Percentiles rank a stretch among this genome's conserved stretches.
phyloP scores from a whole-genome alignment of 2,888 invertebrate species.

The Pristionchus mayeri region DNA sequence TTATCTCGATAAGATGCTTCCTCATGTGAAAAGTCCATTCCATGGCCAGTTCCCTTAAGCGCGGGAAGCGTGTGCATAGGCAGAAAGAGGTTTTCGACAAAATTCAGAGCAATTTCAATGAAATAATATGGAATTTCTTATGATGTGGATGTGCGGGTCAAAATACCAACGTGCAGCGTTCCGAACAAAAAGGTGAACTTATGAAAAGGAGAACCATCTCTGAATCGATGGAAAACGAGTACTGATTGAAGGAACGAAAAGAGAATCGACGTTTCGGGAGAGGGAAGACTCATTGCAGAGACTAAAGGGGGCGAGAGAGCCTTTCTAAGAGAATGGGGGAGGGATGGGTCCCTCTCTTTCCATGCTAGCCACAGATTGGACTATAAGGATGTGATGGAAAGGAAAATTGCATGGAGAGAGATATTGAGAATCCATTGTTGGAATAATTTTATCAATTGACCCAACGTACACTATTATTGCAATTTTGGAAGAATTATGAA shows the following conservation, averaged over 20 bases:
- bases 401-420: too few species aligned
- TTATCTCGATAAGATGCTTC: too few species aligned
- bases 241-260: background rate
- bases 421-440: too few species aligned
- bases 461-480: too few species aligned
- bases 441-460: too few species aligned
- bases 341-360: background rate
- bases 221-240: background rate
- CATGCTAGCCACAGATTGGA: constrained; percentile 18
- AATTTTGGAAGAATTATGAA: background rate
- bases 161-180: too few species aligned
- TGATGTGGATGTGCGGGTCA: too few species aligned
- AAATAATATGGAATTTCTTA: background rate
- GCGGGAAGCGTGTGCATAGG: background rate
- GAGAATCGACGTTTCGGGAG: background rate
- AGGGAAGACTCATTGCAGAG: constrained; percentile 23
- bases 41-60: background rate
- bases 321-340: constrained; percentile 7
- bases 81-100: background rate
- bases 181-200: too few species aligned
- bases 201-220: background rate
- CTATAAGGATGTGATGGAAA: background rate
- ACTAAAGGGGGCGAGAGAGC: constrained; percentile 17
- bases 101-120: background rate
- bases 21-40: too few species aligned